A percentile compares a stretch with the other conserved stretches of the same genome.
Conservation (phyloP, 1,140 invertebrate genomes). For the Panagrolaimus sp. region DNA sequence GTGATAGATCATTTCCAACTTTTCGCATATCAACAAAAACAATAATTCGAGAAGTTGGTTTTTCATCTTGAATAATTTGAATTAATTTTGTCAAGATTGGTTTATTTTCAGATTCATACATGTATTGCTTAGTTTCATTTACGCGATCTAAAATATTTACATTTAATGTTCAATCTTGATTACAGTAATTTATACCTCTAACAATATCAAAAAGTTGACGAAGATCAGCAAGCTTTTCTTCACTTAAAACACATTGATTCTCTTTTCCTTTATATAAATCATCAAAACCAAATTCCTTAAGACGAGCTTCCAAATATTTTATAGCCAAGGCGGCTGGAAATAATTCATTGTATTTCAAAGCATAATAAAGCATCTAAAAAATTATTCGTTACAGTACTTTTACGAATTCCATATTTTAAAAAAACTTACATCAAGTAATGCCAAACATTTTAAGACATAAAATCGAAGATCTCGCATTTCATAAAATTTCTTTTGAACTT, state of each 20-base stretch:
- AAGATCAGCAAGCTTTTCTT: neutral
- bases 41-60: too few species aligned
- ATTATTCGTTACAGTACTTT: too few species aligned
- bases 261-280: too few species aligned
- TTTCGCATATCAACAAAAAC: too few species aligned
- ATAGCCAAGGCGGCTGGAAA: neutral
- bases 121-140: neutral
- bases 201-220: neutral
- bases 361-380: neutral
- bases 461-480: too few species aligned
- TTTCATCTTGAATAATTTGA: slow-evolving; percentile 38
- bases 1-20: too few species aligned
- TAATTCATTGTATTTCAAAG: neutral
- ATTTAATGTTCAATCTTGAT: neutral
- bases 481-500: too few species aligned
- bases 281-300: too few species aligned
- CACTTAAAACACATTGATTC: neutral
- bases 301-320: neutral
- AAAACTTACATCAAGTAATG: too few species aligned
- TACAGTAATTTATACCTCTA: neutral
- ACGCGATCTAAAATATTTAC: neutral
- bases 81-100: slow-evolving; percentile 22
- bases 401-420: too few species aligned
- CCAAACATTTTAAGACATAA: too few species aligned
- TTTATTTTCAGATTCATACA: slow-evolving; percentile 8